Percentiles rank a stretch among this genome's conserved stretches.
Conservation (phyloP, 2,113 vertebrate species). For the Orthochromis indermauri region DNA sequence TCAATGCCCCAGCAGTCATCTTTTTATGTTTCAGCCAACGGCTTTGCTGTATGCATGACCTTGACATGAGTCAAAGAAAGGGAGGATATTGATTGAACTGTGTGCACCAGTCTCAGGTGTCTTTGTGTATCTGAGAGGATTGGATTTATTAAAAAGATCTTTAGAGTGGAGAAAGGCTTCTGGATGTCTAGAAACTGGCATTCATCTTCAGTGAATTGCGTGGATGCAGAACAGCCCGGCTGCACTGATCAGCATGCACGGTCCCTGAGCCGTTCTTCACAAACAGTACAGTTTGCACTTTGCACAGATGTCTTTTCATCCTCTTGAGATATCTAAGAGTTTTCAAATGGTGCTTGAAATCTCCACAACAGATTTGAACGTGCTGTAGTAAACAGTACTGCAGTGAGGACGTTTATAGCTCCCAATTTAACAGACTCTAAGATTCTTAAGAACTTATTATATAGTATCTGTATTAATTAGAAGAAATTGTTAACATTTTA, state of each 20-base stretch:
- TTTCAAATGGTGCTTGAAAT: not conserved
- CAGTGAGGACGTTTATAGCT: not conserved
- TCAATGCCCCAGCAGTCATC: constrained; percentile 2
- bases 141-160: constrained; percentile 18
- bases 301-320: not conserved
- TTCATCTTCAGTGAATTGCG: not conserved
- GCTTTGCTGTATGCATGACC: constrained; percentile 17
- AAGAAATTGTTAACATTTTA: not conserved
- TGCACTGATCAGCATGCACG: not conserved
- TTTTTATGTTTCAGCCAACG: constrained; percentile 17
- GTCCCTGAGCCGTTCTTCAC: not conserved
- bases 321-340: not conserved
- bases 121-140: constrained; percentile 19
- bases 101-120: not conserved
- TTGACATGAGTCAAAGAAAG: constrained; percentile 26
- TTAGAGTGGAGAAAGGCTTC: not conserved
- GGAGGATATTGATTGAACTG: constrained; percentile 38
- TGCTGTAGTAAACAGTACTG: not conserved
- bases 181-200: not conserved
- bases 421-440: not conserved
- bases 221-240: not conserved
- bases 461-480: not conserved
- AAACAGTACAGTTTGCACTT: not conserved
- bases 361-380: not conserved
- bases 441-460: not conserved